Base-by-base conservation (phyloP, 2,113 vertebrate genomes). In the Saguinus imperator region DNA sequence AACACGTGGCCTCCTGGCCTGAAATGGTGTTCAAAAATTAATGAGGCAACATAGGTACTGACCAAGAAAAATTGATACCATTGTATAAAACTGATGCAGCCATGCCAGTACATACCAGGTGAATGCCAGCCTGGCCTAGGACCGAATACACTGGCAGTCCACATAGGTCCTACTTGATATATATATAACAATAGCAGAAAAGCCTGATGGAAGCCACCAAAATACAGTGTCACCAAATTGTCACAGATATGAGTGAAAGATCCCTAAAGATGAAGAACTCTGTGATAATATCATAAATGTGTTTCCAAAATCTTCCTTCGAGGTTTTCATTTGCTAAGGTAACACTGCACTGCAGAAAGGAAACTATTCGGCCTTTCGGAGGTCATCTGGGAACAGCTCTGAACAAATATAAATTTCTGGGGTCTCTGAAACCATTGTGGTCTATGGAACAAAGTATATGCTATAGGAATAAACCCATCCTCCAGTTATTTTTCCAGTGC, bases 11-110 rank as follows among this genome's bases (percentile, higher is more conserved):
- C 14, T 40, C 50, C 40, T 35, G 40, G 25, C 21, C 23, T 52
- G 52, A 96, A 82, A 66, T 32, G 45, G 68, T 61, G 20, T 43
- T 89, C 73, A 93, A 84, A 92, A 52, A 70, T 40, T 84, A 93
- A 57, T 0, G 40, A 93, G 32, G 14, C 0, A 32, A 16, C 40
- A 55, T 48, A 80, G 16, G 13, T 82, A 18, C 29, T 88, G 29
- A 84, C 37, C 35, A 57, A 77, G 72, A 89, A 73, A 95, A 95
- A 68, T 66, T 8, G 18, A 18, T 86, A 64, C 25, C 4, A 9
- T 10, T 85, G 11, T 45, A 37, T 48, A 86, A 37, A 90, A 35
- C 11, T 29, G 48, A 20, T 32, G 45, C 0, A 66, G 5, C 27
- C 43, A 61, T 27, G 40, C 14, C 9, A 61, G 23, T n/a, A 25